Evolutionary conservation across 1,140 invertebrate genomes (phyloP).

Genomic region (Bombus affinis): DNA sequence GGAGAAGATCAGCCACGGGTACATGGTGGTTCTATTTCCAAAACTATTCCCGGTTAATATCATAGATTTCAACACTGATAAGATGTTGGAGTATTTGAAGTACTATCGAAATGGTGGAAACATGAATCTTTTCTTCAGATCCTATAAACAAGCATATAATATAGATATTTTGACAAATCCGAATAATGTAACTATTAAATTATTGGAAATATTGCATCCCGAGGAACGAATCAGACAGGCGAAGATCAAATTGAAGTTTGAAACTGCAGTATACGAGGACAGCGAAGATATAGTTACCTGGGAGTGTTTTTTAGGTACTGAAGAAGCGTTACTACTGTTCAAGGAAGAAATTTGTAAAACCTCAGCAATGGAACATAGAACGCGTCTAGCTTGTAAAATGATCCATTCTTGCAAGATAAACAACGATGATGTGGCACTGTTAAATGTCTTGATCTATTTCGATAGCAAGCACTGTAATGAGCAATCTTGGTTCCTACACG

Average conservation of each 20-base stretch:
- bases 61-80: slow-evolving; percentile 46
- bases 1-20: slow-evolving; percentile 55
- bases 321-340: slow-evolving; percentile 66
- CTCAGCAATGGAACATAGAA: slow-evolving; percentile 22
- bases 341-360: slow-evolving; percentile 62
- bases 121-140: slow-evolving; percentile 47
- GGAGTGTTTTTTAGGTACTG: slow-evolving; percentile 70
- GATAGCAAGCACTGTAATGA: slow-evolving; percentile 71
- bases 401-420: slow-evolving; percentile 74
- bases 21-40: slow-evolving; percentile 65
- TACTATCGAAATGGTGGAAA: slow-evolving; percentile 66
- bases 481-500: slow-evolving; percentile 30
- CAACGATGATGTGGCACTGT: slow-evolving; percentile 62
- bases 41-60: slow-evolving; percentile 59
- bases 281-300: slow-evolving; percentile 49
- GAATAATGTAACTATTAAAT: slow-evolving; percentile 34
- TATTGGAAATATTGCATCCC: slow-evolving; percentile 64
- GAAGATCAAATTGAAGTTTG: slow-evolving; percentile 42
- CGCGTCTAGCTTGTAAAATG: slow-evolving; percentile 58
- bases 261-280: accelerated
- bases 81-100: slow-evolving; percentile 55
- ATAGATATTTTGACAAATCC: slow-evolving; percentile 55
- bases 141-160: slow-evolving; percentile 66
- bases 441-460: slow-evolving; percentile 66
- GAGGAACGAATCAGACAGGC: slow-evolving; percentile 70